Percentiles rank a stretch among this genome's conserved stretches.
These are phyloP conservation scores for Sebastes vulpes DNA, from an alignment of 2,797 vertebrate species.

Conservation along the genomic window DNA sequence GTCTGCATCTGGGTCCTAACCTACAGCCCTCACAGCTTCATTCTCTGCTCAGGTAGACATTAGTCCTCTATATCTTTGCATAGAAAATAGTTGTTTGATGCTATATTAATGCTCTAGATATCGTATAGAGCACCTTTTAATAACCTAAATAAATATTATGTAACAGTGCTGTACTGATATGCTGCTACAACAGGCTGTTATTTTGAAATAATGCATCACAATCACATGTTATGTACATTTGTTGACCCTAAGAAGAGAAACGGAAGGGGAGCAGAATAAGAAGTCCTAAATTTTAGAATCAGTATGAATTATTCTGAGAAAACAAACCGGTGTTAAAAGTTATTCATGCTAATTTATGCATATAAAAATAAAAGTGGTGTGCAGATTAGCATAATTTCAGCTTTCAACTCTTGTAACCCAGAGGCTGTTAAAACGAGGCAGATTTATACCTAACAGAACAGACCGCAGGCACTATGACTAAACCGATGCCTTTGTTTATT, in stretches of 20 bases:
- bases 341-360: conserved; percentile 56
- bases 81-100: too few species aligned
- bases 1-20: too few species aligned
- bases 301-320: conserved; percentile 17
- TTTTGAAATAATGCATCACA: background rate
- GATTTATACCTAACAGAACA: conserved; percentile 62
- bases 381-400: conserved; percentile 64
- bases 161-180: background rate
- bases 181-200: background rate
- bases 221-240: background rate
- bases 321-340: conserved; percentile 29
- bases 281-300: background rate
- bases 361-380: conserved; percentile 41
- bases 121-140: background rate
- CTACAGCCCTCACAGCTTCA: too few species aligned
- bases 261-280: background rate
- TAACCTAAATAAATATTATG: background rate
- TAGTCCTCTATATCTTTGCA: too few species aligned
- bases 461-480: conserved; percentile 62
- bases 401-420: conserved; percentile 42
- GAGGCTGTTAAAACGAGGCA: conserved; percentile 41
- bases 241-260: background rate
- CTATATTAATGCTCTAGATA: too few species aligned
- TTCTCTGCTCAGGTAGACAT: too few species aligned
- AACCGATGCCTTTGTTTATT: conserved; percentile 55